Percentiles rank a stretch among this genome's conserved stretches.
Conservation (phyloP, 53 echinoderm and acorn worm genomes). For the Holothuria leucospilota region DNA sequence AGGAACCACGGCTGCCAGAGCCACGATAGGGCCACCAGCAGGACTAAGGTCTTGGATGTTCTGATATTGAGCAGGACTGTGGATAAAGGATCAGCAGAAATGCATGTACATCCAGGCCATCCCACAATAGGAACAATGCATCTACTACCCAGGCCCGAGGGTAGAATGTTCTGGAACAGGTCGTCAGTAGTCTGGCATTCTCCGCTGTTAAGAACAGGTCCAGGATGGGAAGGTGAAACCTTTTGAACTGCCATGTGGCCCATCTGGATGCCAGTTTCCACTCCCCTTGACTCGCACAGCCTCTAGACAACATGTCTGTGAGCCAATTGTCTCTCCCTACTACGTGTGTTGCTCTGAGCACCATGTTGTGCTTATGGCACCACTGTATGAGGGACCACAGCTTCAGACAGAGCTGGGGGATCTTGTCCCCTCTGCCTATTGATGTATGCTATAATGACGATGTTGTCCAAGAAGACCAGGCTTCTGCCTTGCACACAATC, state of each 20-base stretch:
- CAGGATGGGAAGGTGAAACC: background rate
- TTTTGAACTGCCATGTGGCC: background rate
- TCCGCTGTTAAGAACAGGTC: conserved; percentile 44
- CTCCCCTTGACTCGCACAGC: background rate
- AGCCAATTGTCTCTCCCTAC: conserved; percentile 2
- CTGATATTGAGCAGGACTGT: background rate
- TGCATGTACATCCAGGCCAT: conserved; percentile 46
- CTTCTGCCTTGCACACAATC: no score
- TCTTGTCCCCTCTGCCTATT: background rate
- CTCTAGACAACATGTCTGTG: conserved; percentile 38
- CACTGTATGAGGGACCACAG: background rate
- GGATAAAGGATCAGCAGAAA: conserved; percentile 37
- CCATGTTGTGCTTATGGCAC: background rate
- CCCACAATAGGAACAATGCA: conserved; percentile 51
- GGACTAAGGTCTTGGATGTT: background rate
- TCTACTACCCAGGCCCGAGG: conserved; percentile 46
- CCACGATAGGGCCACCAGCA: conserved; percentile 27
- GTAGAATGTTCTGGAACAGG: conserved; percentile 35
- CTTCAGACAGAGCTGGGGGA: conserved; percentile 22
- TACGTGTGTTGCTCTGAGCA: background rate
- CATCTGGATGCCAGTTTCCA: background rate
- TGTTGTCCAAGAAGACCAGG: no score
- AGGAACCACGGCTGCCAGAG: conserved; percentile 14
- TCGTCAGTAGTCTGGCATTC: conserved; percentile 52
- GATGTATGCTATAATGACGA: no score